Conservation (phyloP, 92 coral and sea anemone genomes). For the Siderastrea siderea region DNA sequence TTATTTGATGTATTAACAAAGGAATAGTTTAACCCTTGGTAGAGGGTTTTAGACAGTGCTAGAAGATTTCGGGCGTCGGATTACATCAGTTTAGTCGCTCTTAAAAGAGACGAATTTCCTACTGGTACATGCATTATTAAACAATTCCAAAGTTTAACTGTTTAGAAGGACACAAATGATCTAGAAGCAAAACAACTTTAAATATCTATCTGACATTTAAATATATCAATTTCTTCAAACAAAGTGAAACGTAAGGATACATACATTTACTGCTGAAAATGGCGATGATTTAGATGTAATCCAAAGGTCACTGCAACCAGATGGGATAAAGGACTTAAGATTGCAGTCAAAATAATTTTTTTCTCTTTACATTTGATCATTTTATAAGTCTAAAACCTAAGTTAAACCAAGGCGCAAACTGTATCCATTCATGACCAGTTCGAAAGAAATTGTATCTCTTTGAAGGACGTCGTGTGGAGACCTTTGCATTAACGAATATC, state of each 20-base stretch:
- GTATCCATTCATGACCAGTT: too few species aligned
- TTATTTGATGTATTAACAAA: background rate
- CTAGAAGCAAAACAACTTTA: background rate
- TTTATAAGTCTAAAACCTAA: too few species aligned
- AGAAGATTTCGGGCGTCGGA: background rate
- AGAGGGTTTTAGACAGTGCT: background rate
- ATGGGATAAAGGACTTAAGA: too few species aligned
- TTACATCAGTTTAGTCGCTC: slow-evolving; percentile 43
- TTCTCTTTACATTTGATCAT: too few species aligned
- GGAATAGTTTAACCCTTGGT: background rate
- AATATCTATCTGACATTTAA: background rate
- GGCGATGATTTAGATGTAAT: too few species aligned
- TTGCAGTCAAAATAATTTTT: too few species aligned
- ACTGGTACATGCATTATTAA: slow-evolving; percentile 51
- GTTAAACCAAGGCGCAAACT: too few species aligned
- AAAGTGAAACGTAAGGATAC: background rate
- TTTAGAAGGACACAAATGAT: background rate
- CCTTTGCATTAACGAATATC: too few species aligned
- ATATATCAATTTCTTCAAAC: background rate
- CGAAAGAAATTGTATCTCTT: too few species aligned
- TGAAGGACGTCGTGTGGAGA: too few species aligned
- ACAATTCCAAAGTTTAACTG: background rate
- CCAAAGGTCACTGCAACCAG: too few species aligned
- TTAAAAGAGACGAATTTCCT: slow-evolving; percentile 7
- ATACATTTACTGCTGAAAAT: too few species aligned